phyloP scores from a whole-genome alignment of 2,113 vertebrate species.

The Nerophis ophidion region DNA sequence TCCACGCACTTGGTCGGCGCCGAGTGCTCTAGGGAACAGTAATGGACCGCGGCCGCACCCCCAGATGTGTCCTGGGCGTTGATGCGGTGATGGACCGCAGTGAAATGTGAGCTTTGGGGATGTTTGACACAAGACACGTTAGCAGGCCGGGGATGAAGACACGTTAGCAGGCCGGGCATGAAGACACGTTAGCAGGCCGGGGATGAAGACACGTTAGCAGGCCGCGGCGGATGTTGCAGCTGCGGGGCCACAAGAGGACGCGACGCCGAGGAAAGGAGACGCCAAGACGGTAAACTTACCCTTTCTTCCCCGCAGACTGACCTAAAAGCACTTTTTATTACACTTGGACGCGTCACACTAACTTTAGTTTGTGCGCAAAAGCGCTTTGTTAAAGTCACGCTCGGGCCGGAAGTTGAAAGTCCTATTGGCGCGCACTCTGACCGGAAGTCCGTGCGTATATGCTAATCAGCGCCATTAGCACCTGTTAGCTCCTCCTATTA shows the following conservation, averaged over 20 bases:
- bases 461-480: too few species aligned
- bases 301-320: too few species aligned
- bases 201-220: too few species aligned
- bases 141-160: conserved; percentile 48
- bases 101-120: conserved; percentile 50
- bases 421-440: too few species aligned
- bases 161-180: conserved; percentile 40
- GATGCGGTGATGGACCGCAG: conserved; percentile 47
- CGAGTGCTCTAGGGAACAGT: conserved; percentile 5
- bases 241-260: conserved; percentile 7
- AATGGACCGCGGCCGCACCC: conserved; percentile 31
- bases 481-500: too few species aligned
- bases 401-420: not conserved
- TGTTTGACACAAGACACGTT: conserved; percentile 56
- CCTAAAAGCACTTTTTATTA: too few species aligned
- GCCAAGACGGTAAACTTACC: conserved; percentile 38
- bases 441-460: too few species aligned
- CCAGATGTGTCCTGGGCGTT: conserved; percentile 57
- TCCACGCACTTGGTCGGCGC: not conserved
- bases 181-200: conserved; percentile 49
- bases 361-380: not conserved
- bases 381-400: too few species aligned
- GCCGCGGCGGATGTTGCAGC: conserved; percentile 50
- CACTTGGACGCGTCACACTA: too few species aligned
- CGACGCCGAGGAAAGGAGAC: conserved; percentile 23